Conservation (phyloP, 2,113 vertebrate genomes). For the Parus major region DNA sequence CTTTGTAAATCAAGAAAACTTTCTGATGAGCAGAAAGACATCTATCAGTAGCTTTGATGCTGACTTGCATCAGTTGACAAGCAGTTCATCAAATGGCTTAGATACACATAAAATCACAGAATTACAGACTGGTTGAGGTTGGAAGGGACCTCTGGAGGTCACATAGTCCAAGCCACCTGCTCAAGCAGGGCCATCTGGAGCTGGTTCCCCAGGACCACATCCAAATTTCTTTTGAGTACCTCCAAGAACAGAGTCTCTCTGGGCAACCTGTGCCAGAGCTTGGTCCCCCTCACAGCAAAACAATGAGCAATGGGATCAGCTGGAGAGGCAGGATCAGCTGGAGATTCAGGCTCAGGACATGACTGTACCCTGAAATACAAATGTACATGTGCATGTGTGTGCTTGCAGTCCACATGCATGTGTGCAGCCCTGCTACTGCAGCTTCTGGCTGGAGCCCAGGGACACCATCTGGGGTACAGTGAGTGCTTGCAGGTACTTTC, state of each 20-base stretch:
- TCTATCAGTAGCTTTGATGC: not conserved
- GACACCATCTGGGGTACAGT: not conserved
- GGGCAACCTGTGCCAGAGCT: not conserved
- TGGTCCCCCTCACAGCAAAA: not conserved
- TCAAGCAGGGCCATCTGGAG: not conserved
- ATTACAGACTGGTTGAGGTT: not conserved
- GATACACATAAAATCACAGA: not conserved
- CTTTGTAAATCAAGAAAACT: not conserved
- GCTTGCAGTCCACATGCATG: accelerated
- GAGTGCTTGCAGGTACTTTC: constrained; percentile 68
- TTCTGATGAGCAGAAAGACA: not conserved
- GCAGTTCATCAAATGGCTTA: not conserved
- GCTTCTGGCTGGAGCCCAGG: not conserved
- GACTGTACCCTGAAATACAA: not conserved
- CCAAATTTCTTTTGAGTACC: not conserved
- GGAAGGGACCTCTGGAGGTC: not conserved
- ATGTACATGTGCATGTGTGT: accelerated
- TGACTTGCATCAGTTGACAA: not conserved
- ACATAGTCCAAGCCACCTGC: not conserved
- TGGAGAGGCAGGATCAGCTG: not conserved
- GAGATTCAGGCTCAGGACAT: not conserved
- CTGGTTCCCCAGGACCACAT: accelerated
- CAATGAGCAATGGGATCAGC: not conserved
- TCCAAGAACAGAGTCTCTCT: not conserved
- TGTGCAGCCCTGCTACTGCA: not conserved